Conservation (phyloP, 2,113 vertebrate genomes). For the Smithornis capensis region DNA sequence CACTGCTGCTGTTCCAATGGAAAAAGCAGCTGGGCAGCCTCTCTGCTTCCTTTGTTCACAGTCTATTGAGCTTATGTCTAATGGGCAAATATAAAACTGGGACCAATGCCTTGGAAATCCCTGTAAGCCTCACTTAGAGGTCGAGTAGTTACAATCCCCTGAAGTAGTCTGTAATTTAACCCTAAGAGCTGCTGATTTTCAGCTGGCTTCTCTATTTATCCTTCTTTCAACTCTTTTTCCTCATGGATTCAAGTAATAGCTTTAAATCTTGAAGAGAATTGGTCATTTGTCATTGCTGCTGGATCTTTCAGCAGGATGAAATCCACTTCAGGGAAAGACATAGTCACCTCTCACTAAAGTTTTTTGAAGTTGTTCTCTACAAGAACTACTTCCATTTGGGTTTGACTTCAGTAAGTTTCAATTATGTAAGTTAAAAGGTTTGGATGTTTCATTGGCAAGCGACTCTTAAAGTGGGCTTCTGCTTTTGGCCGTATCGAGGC, state of each 20-base stretch:
- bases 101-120: neutral
- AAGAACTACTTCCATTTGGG: neutral
- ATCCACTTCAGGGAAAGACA: neutral
- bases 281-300: neutral
- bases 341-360: neutral
- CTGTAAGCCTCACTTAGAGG: neutral
- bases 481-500: neutral
- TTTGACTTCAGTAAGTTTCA: neutral
- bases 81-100: neutral
- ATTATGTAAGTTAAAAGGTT: neutral
- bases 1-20: neutral
- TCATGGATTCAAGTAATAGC: neutral
- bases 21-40: neutral
- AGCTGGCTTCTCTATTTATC: neutral
- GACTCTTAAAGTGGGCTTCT: neutral
- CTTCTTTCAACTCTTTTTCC: neutral
- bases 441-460: neutral
- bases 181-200: neutral
- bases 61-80: neutral
- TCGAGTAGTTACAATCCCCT: neutral
- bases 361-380: neutral
- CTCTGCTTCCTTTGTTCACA: neutral
- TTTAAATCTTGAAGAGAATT: neutral
- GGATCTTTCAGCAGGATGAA: neutral
- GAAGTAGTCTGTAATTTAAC: neutral